Conservation (phyloP, 2,797 vertebrate species). For the Phoebastria nigripes region DNA sequence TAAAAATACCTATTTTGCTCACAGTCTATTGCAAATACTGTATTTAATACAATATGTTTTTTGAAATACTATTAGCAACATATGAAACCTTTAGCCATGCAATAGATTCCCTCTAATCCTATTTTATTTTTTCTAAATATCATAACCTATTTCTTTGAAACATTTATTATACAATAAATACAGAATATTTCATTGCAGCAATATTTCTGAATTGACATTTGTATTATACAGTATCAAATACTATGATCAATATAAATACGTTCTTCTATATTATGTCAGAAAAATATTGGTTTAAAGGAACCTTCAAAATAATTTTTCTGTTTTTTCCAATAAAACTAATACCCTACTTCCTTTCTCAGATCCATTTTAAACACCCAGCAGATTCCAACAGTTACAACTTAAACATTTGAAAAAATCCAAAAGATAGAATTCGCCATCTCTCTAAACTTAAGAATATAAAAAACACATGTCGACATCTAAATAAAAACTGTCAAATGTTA, state of each 20-base stretch:
- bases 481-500: slow-evolving; percentile 8
- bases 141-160: background rate
- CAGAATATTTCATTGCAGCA: background rate
- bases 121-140: background rate
- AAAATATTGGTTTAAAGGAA: background rate
- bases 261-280: background rate
- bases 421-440: background rate
- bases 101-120: background rate
- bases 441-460: slow-evolving; percentile 22
- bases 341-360: slow-evolving; percentile 4
- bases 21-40: background rate
- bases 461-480: background rate
- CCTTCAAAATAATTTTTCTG: background rate
- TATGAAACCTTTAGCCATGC: background rate
- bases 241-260: background rate
- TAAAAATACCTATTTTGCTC: background rate
- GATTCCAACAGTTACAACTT: slow-evolving; percentile 10
- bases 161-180: background rate
- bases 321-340: slow-evolving; percentile 21
- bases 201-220: background rate
- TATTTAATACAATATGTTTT: background rate
- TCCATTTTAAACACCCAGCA: slow-evolving; percentile 5
- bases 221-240: background rate
- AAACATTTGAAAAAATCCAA: background rate
- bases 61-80: background rate